Evolutionary conservation across 1,140 invertebrate genomes (phyloP).

Genomic region (Cyphomyrmex costatus): DNA sequence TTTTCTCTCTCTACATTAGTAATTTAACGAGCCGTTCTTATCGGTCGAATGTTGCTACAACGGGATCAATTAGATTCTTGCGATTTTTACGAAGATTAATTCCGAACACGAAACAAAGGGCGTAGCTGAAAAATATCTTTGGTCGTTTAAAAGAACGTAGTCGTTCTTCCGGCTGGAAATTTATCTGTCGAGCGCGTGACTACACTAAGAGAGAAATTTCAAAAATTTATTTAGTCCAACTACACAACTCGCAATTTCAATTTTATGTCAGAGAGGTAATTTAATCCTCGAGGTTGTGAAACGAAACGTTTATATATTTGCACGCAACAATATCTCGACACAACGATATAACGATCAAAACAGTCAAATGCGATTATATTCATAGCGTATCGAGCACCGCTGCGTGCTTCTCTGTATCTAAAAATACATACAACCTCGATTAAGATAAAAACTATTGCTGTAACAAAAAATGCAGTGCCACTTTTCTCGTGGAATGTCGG

Average conservation of each 20-base stretch:
- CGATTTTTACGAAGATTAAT: slow-evolving; percentile 58
- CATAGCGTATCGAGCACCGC: neutral
- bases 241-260: slow-evolving; percentile 16
- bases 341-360: neutral
- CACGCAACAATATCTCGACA: neutral
- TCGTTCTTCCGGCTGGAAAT: slow-evolving; percentile 9
- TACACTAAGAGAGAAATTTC: slow-evolving; percentile 38
- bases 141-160: slow-evolving; percentile 28
- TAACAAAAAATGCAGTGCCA: neutral
- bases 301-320: neutral
- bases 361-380: neutral
- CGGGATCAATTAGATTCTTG: slow-evolving; percentile 53
- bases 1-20: slow-evolving; percentile 16
- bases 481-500: neutral
- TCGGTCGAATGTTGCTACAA: slow-evolving; percentile 41
- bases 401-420: neutral
- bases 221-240: slow-evolving; percentile 50
- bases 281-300: slow-evolving; percentile 7
- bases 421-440: neutral
- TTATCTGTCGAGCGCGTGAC: slow-evolving; percentile 51
- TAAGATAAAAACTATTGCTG: neutral
- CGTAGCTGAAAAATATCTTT: slow-evolving; percentile 41
- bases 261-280: slow-evolving; percentile 32
- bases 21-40: slow-evolving; percentile 44
- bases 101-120: slow-evolving; percentile 46